Base-by-base conservation (phyloP, 2,888 invertebrate species). In the Agonopterix heracliana region DNA sequence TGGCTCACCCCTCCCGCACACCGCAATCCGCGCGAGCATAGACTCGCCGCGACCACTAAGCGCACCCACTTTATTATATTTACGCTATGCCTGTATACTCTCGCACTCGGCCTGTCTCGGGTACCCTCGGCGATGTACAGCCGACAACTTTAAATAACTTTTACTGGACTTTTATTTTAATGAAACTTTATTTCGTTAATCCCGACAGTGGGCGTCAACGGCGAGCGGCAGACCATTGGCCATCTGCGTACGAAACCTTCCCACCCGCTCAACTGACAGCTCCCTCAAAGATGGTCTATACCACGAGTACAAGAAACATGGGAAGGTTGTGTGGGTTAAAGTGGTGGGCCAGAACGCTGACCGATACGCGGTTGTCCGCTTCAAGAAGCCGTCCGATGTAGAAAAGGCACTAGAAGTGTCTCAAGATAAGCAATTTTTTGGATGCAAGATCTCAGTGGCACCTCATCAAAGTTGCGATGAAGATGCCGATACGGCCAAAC, bases 281-380 rank as follows among this genome's bases (percentile, higher is more conserved):
- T 98, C 97, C 69, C 90, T 98, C 65, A 97, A 98, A 89, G 98
- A 98, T 89, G 98, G 98, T 61, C 92, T 98, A 63, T 98, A 97
- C 89, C 98, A 98, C 89, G 98, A 98, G 89, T 98, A 98, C 91
- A 98, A 98, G 90, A 98, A 98, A 79, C 97, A 98, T 87, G 98
- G 98, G 57, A 98, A 98, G 89, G 98, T 98, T 67, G 96, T 96
- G 65, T 96, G 96, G 92, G 97, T 98, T 52, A 95, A 95, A 80
- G 95, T 98, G 55, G 95, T 96, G 56, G 98, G 98, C 17, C 94
- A 96, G 68, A 96, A 95, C 61, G 93, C 94, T 47, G 97, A 97
- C 69, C 91, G 98, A 68, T 97, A 97, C 85, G 98, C 98, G 59
- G 93, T 98, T 67, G 89, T 89, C 53, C 96, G 97, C 76, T 98